phyloP scores from a whole-genome alignment of 1,140 invertebrate species.

The Bombus superbus region DNA sequence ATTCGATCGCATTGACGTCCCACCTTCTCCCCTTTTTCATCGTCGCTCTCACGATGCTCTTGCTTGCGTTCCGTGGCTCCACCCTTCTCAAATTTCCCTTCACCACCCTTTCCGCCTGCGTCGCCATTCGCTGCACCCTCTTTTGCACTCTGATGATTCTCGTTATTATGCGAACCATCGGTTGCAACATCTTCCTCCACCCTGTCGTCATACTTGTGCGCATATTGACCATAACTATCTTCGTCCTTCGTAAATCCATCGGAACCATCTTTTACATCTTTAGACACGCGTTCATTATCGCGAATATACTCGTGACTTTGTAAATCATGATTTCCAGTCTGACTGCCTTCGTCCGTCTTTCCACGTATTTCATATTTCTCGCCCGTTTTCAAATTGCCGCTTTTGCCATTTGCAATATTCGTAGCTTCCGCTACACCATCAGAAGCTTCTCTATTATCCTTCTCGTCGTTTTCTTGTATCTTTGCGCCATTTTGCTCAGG shows the following conservation, averaged over 20 bases:
- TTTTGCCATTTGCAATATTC: not conserved
- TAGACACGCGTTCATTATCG: not conserved
- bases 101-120: slow-evolving; percentile 30
- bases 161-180: slow-evolving; percentile 36
- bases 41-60: slow-evolving; percentile 69
- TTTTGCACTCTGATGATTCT: slow-evolving; percentile 31
- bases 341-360: not conserved
- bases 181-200: not conserved
- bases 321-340: not conserved
- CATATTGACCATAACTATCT: not conserved
- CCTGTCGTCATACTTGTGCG: not conserved
- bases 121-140: slow-evolving; percentile 3
- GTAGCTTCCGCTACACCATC: slow-evolving; percentile 5
- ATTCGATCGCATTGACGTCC: not conserved
- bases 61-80: slow-evolving; percentile 70
- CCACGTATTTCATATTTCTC: not conserved
- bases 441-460: not conserved
- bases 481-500: not conserved
- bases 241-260: not conserved
- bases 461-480: no score
- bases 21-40: slow-evolving; percentile 76
- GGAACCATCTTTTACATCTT: slow-evolving; percentile 2
- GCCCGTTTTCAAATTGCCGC: not conserved
- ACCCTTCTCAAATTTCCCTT: slow-evolving; percentile 71
- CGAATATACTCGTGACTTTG: not conserved